Conservation (phyloP, 2,888 invertebrate genomes). For the Actias luna region DNA sequence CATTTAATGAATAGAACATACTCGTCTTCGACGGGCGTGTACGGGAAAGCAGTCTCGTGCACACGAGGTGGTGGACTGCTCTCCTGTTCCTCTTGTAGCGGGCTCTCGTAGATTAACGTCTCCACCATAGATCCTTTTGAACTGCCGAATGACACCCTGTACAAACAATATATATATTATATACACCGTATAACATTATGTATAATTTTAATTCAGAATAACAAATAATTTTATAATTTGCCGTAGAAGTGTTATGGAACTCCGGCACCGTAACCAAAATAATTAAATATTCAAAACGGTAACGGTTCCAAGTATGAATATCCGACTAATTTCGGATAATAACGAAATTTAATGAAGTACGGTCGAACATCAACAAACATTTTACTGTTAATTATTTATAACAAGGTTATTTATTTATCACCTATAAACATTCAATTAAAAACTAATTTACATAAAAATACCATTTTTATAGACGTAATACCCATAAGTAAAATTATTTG, state of each 20-base stretch:
- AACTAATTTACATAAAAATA: no score
- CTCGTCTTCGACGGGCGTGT: conserved; percentile 82
- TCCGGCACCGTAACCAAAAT: no score
- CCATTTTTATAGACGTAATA: no score
- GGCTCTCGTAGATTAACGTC: conserved; percentile 94
- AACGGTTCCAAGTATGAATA: no score
- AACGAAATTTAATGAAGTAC: no score
- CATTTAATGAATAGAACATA: conserved; percentile 67
- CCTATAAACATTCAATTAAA: no score
- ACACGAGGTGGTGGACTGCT: conserved; percentile 83
- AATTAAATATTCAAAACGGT: no score
- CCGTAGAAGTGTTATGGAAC: not conserved
- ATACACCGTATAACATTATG: not conserved
- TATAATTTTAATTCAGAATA: not conserved
- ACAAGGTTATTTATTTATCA: no score
- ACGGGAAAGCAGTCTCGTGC: conserved; percentile 72
- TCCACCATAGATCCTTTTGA: conserved; percentile 97
- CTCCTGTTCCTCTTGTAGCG: conserved; percentile 90
- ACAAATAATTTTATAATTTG: not conserved
- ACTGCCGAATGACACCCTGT: conserved; percentile 95
- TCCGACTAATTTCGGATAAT: no score
- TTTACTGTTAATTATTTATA: no score
- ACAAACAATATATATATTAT: conserved; percentile 5
- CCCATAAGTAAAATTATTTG: no score
- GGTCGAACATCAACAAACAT: no score